Percentiles rank a stretch among this genome's conserved stretches.
Conservation (phyloP, 2,888 invertebrate species). For the Lepidonotus clava region DNA sequence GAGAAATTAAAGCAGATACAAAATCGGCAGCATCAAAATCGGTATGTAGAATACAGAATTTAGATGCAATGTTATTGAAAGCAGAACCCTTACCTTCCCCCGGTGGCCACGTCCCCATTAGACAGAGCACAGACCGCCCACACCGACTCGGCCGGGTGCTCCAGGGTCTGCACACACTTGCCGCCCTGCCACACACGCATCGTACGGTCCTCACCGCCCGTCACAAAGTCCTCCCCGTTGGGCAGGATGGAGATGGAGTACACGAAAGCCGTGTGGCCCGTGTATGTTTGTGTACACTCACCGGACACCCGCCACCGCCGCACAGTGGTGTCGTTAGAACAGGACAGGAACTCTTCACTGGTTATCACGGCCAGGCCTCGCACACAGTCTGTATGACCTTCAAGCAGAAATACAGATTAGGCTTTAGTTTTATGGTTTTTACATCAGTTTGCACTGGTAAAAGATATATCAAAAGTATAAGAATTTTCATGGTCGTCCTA, state of each 20-base stretch:
- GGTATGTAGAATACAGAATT: background rate
- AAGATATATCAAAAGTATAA: too few species aligned
- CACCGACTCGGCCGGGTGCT: constrained; percentile 91
- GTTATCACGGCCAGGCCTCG: constrained; percentile 88
- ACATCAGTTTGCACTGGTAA: too few species aligned
- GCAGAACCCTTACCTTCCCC: constrained; percentile 82
- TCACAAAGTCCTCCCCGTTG: constrained; percentile 86
- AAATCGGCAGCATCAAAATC: too few species aligned
- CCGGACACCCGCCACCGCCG: constrained; percentile 91
- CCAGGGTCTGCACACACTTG: constrained; percentile 84
- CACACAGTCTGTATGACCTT: constrained; percentile 96
- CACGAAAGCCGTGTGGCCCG: constrained; percentile 93
- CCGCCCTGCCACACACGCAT: constrained; percentile 88
- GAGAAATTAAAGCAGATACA: too few species aligned
- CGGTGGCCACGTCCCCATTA: constrained; percentile 95
- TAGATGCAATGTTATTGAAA: too few species aligned
- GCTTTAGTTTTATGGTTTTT: too few species aligned
- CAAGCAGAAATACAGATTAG: constrained; percentile 59
- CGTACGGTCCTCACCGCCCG: constrained; percentile 90
- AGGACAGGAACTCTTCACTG: constrained; percentile 88
- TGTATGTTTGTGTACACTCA: constrained; percentile 84
- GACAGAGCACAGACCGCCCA: constrained; percentile 91
- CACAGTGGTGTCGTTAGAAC: constrained; percentile 94
- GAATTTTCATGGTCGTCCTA: too few species aligned
- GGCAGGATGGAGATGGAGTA: constrained; percentile 83